Evolutionary conservation across 2,888 invertebrate genomes (phyloP).

Genomic region (Tetheella fluctuosa): DNA sequence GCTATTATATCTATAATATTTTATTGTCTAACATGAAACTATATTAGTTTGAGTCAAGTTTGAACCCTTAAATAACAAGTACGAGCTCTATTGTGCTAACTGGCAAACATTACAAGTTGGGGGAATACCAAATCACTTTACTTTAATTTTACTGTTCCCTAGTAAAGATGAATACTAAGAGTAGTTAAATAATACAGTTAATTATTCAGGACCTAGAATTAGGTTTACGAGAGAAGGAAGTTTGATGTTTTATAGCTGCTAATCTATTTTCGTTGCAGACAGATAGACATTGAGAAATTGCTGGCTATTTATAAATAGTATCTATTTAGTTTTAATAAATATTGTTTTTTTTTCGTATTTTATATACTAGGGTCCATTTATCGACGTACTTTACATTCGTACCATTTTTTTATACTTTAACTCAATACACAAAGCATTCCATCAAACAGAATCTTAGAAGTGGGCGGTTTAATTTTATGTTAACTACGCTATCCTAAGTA

Average conservation of each 20-base stretch:
- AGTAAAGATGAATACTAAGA: too few relatives aligned
- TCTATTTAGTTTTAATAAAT: neutral
- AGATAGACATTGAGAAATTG: constrained; percentile 10
- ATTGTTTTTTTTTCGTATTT: neutral
- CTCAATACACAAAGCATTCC: too few relatives aligned
- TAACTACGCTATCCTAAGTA: too few relatives aligned
- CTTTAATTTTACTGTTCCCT: too few relatives aligned
- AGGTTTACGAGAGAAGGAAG: constrained; percentile 4
- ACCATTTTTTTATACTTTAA: too few relatives aligned
- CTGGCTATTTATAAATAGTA: neutral
- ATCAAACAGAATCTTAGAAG: too few relatives aligned
- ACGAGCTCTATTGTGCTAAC: neutral
- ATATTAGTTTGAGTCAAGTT: constrained; percentile 4
- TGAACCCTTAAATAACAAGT: neutral
- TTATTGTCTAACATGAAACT: neutral
- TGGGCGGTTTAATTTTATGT: too few relatives aligned
- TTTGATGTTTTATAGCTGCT: constrained; percentile 10
- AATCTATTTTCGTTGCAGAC: constrained; percentile 13
- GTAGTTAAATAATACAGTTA: neutral
- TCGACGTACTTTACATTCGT: too few relatives aligned
- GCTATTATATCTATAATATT: constrained; percentile 12
- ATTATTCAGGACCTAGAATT: constrained; percentile 6
- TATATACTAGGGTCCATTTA: too few relatives aligned
- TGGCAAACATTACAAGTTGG: neutral
- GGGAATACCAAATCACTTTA: neutral